Conservation (phyloP, 2,113 vertebrate genomes). For the Coptodon rendalli region DNA sequence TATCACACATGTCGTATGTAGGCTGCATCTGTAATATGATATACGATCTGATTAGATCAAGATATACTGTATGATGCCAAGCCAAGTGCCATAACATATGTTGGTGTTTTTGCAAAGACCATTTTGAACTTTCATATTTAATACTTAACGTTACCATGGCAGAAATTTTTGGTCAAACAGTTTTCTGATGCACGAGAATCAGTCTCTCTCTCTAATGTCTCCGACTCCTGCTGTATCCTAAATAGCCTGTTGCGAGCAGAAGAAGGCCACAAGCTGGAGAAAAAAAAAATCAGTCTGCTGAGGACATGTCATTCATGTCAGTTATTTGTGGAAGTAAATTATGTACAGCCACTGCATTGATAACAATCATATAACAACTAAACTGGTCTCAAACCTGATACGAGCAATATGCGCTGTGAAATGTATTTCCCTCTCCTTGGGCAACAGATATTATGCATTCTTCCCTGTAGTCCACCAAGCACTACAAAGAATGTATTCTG, state of each 20-base stretch:
- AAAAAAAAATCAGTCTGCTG: neutral
- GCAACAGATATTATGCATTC: conserved; percentile 34
- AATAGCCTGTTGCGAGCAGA: neutral
- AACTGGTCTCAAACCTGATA: conserved; percentile 41
- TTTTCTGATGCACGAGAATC: neutral
- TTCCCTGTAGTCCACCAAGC: conserved; percentile 14
- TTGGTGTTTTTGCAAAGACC: neutral
- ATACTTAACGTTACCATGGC: neutral
- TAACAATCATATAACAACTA: conserved; percentile 49
- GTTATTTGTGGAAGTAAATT: conserved; percentile 28
- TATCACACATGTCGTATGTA: neutral
- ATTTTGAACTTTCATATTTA: neutral
- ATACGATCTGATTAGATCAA: conserved; percentile 4
- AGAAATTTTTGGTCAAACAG: neutral
- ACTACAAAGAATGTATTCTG: conserved; percentile 38
- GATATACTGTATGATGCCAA: neutral
- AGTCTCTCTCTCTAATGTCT: neutral
- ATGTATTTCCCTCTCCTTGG: conserved; percentile 50
- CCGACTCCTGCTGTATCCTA: neutral
- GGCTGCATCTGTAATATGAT: neutral
- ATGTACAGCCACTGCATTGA: conserved; percentile 12
- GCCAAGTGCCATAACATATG: neutral
- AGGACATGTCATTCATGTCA: conserved; percentile 14
- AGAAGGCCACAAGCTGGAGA: neutral
- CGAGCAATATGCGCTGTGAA: conserved; percentile 53